A percentile compares a stretch with the other conserved stretches of the same genome.
Evolutionary conservation across 2,888 invertebrate species (phyloP).

Genomic region (Eremobia ochroleuca): DNA sequence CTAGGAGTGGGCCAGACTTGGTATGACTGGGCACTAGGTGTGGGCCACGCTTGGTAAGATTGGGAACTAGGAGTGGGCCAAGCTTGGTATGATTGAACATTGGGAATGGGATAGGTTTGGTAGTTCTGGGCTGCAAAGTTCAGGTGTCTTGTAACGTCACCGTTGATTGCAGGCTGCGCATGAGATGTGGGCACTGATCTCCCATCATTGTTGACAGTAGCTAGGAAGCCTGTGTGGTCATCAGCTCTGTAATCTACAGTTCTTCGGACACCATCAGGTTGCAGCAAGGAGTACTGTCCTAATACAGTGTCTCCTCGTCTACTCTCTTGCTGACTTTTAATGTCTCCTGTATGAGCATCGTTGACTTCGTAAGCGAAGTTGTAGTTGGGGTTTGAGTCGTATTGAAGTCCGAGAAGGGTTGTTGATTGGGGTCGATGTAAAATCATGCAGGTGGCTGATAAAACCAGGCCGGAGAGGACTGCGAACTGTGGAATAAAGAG

Average conservation of each 20-base stretch:
- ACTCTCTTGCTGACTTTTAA: constrained; percentile 89
- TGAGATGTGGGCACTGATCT: constrained; percentile 45
- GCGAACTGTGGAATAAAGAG: constrained; percentile 67
- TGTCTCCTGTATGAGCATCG: constrained; percentile 89
- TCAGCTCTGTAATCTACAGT: constrained; percentile 91
- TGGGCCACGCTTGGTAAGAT: constrained; percentile 54
- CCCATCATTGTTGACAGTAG: constrained; percentile 87
- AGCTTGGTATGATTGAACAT: constrained; percentile 35
- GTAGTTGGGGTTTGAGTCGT: constrained; percentile 83
- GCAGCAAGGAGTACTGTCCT: constrained; percentile 90
- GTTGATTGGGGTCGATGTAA: constrained; percentile 78
- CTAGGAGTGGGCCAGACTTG: constrained; percentile 60
- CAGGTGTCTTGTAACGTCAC: constrained; percentile 38
- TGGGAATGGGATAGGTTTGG: constrained; percentile 23
- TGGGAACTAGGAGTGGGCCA: constrained; percentile 62
- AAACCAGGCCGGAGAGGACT: constrained; percentile 75
- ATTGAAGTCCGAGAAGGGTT: constrained; percentile 67
- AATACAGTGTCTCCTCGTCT: constrained; percentile 88
- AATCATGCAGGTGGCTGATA: constrained; percentile 82
- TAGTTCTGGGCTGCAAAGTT: constrained; percentile 39
- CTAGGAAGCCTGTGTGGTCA: constrained; percentile 89
- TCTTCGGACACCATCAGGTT: constrained; percentile 90
- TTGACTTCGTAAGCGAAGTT: constrained; percentile 91
- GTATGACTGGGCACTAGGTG: constrained; percentile 39
- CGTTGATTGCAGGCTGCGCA: constrained; percentile 21